A percentile compares a stretch with the other conserved stretches of the same genome.
These are phyloP conservation scores for Hofmannophila pseudospretella DNA, from an alignment of 2,888 invertebrate species.

Conservation along the genomic window DNA sequence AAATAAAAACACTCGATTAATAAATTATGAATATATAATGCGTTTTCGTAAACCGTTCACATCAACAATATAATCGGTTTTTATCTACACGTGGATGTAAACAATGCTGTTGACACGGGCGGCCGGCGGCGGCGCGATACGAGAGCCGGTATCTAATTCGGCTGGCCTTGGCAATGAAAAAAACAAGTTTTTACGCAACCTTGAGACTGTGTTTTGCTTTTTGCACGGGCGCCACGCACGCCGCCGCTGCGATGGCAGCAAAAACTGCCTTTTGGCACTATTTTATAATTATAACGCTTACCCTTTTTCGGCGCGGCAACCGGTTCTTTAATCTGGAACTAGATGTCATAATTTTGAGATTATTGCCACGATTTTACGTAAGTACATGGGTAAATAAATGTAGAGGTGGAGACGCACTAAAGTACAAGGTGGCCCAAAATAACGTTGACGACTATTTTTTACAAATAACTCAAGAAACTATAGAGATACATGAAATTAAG, in stretches of 20 bases:
- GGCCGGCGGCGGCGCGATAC: constrained; percentile 48
- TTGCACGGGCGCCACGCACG: constrained; percentile 31
- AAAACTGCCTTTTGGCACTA: constrained; percentile 1
- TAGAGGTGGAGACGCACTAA: no score
- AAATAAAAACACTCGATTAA: background rate
- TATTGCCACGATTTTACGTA: no score
- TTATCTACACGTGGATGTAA: constrained; percentile 57
- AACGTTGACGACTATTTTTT: no score
- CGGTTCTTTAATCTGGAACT: background rate
- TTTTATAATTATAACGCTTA: background rate
- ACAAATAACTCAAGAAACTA: no score
- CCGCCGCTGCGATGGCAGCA: background rate
- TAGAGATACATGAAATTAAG: no score
- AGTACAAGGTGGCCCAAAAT: no score
- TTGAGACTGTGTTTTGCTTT: constrained; percentile 49
- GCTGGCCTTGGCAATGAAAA: constrained; percentile 76
- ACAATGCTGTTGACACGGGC: constrained; percentile 64
- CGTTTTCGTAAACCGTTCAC: constrained; percentile 12
- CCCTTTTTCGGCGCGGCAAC: background rate
- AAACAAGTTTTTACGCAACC: constrained; percentile 54
- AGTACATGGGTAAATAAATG: no score
- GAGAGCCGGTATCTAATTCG: constrained; percentile 65
- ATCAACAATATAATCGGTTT: constrained; percentile 37
- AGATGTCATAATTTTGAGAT: no score
- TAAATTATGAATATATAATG: background rate